These are phyloP conservation scores for Stylophora pistillata DNA, from an alignment of 64 coral and sea anemone genomes.

Conservation along the genomic window DNA sequence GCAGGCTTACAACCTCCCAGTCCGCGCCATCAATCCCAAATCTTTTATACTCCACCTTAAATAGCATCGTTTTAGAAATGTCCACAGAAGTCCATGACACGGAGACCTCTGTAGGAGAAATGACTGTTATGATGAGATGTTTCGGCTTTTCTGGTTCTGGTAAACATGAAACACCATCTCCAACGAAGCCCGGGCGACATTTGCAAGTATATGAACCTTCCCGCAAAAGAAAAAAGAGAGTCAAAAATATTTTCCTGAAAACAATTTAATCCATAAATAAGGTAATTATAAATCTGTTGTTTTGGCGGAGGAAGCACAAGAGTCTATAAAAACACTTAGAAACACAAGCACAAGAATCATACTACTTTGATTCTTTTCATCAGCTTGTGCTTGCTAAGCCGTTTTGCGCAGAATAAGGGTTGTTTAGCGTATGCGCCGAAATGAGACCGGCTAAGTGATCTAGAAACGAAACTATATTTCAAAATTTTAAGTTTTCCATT, in stretches of 20 bases:
- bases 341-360: no score
- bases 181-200: neutral
- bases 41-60: slow-evolving; percentile 20
- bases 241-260: neutral
- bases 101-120: neutral
- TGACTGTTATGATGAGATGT: neutral
- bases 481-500: no score
- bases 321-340: no score
- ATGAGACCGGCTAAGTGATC: no score
- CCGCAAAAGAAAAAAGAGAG: neutral
- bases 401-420: no score
- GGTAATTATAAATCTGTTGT: no score
- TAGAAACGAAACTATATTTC: no score
- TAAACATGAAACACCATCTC: neutral
- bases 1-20: neutral
- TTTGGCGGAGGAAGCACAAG: no score
- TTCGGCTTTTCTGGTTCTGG: neutral
- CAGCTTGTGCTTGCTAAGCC: no score
- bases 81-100: slow-evolving; percentile 1
- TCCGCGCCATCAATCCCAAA: neutral
- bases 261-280: no score
- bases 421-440: no score
- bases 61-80: neutral
- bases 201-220: slow-evolving; percentile 16
- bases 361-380: no score